phyloP scores from a whole-genome alignment of 2,797 vertebrate genomes.

The Buceros bicornis region DNA sequence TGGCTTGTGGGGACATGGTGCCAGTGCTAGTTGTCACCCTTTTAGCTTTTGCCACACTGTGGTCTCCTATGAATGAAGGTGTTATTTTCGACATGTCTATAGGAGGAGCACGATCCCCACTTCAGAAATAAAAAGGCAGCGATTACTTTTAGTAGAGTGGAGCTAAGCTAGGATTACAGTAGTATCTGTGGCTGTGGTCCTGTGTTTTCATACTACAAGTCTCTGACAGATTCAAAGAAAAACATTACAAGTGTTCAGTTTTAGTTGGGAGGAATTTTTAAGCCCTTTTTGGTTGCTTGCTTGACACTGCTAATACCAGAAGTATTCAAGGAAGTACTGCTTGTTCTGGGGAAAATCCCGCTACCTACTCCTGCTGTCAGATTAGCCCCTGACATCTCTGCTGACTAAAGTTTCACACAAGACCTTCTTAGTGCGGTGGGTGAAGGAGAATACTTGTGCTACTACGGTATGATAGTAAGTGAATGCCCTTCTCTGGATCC shows the following conservation, averaged over 20 bases:
- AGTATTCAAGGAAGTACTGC: not conserved
- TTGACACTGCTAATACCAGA: not conserved
- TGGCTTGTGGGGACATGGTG: not conserved
- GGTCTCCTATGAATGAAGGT: not conserved
- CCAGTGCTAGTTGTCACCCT: not conserved
- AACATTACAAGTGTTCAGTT: not conserved
- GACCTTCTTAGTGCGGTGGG: not conserved
- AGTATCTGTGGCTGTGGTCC: not conserved
- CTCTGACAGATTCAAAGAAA: not conserved
- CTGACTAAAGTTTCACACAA: not conserved
- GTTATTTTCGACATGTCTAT: not conserved
- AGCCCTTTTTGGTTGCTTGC: not conserved
- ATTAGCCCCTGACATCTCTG: not conserved
- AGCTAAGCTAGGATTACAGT: not conserved
- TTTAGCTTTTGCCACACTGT: not conserved
- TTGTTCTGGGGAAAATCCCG: not conserved
- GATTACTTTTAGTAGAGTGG: not conserved
- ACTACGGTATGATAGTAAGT: not conserved
- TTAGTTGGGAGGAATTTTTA: not conserved
- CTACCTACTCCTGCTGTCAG: not conserved
- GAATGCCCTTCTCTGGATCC: not conserved
- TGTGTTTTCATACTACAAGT: not conserved
- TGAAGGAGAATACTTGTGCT: not conserved
- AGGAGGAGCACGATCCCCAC: not conserved
- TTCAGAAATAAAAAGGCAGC: not conserved